Conservation (phyloP, 2,797 vertebrate species). For the Buceros bicornis region DNA sequence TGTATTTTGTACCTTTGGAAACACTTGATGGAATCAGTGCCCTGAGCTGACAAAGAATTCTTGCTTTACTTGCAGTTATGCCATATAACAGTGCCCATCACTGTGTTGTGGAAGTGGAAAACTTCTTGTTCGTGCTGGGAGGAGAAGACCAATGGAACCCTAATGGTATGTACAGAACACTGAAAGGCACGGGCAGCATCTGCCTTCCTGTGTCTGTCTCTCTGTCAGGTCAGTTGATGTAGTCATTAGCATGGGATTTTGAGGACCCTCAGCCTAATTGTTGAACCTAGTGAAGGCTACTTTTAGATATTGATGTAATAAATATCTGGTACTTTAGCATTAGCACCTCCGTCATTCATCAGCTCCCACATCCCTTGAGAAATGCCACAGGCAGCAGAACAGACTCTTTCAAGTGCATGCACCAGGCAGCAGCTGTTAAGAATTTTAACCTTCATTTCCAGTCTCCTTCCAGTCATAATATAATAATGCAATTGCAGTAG, state of each 20-base stretch:
- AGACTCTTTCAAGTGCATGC: constrained; percentile 67
- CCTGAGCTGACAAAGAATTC: constrained; percentile 49
- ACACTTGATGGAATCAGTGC: background rate
- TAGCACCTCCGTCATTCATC: constrained; percentile 47
- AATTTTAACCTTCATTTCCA: constrained; percentile 72
- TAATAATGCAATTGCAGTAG: constrained; percentile 42
- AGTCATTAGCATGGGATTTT: constrained; percentile 1
- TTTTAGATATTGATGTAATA: constrained; percentile 6
- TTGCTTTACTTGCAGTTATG: constrained; percentile 89
- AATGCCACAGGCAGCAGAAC: constrained; percentile 61
- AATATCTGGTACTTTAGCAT: constrained; percentile 51
- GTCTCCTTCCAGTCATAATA: constrained; percentile 52
- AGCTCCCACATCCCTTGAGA: constrained; percentile 66
- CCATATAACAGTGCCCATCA: constrained; percentile 99
- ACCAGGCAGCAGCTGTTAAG: constrained; percentile 73
- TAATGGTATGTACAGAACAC: constrained; percentile 85
- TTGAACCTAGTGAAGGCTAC: constrained; percentile 24
- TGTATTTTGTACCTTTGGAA: constrained; percentile 22
- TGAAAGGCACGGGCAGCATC: background rate
- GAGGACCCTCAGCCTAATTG: constrained; percentile 12
- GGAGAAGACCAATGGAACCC: constrained; percentile 99
- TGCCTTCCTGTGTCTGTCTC: background rate
- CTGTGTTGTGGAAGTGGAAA: constrained; percentile 98
- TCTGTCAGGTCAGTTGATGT: background rate
- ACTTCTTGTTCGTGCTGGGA: constrained; percentile 96